These are phyloP conservation scores for Lasioglossum morio DNA, from an alignment of 2,888 invertebrate genomes.

Conservation along the genomic window DNA sequence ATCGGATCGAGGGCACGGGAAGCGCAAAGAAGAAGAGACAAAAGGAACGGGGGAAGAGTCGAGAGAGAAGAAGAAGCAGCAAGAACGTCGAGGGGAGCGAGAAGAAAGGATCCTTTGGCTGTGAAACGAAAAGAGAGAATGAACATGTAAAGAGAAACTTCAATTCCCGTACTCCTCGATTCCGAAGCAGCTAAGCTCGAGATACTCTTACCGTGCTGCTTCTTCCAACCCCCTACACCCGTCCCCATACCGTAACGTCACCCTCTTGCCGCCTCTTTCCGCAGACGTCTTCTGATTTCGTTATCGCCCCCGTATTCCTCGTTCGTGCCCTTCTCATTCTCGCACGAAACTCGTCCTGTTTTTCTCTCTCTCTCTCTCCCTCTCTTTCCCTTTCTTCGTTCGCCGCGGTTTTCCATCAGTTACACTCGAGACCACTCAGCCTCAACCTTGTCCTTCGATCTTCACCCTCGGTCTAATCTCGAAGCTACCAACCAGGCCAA, in stretches of 20 bases:
- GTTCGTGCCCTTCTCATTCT: not conserved
- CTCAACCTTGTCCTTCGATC: conserved; percentile 76
- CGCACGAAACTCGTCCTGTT: not conserved
- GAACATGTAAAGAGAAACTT: conserved; percentile 48
- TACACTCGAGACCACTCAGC: conserved; percentile 72
- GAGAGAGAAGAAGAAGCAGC: conserved; percentile 11
- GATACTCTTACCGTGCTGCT: conserved; percentile 37
- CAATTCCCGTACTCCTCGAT: conserved; percentile 45
- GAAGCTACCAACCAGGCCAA: conserved; percentile 7
- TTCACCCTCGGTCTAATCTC: conserved; percentile 61
- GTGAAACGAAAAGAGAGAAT: conserved; percentile 24
- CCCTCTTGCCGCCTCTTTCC: not conserved
- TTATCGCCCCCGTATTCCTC: conserved; percentile 9
- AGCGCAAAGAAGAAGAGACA: conserved; percentile 25
- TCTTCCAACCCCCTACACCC: conserved; percentile 4
- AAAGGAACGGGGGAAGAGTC: conserved; percentile 21
- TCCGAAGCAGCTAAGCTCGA: conserved; percentile 35
- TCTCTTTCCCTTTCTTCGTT: conserved; percentile 23
- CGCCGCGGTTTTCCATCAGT: conserved; percentile 45
- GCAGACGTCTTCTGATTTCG: conserved; percentile 11
- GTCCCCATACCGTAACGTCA: not conserved
- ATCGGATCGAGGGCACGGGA: conserved; percentile 27
- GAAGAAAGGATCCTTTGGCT: conserved; percentile 33
- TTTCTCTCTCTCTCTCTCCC: conserved; percentile 20
- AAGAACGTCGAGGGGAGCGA: conserved; percentile 15